Conservation (phyloP, 64 coral and sea anemone genomes). For the Montipora capricornis region DNA sequence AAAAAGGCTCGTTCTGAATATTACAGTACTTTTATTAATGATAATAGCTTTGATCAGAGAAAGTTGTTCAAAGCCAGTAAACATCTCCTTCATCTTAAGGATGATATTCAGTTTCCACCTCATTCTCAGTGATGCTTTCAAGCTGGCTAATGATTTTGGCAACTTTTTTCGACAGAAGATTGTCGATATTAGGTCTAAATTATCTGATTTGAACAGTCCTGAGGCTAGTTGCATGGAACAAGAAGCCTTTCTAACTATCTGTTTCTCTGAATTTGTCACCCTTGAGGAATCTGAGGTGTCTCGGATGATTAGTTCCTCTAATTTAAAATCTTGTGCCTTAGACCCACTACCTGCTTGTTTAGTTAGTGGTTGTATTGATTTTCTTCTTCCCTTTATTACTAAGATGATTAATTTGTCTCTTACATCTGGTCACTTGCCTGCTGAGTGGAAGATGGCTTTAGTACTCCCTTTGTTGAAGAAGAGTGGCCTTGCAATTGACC, state of each 20-base stretch:
- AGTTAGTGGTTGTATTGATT: conserved; percentile 1
- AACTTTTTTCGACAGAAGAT: too few relatives aligned
- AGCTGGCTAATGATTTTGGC: too few relatives aligned
- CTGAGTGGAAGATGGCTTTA: neutral
- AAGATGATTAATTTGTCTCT: conserved; percentile 8
- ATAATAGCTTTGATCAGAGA: too few relatives aligned
- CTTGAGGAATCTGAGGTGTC: conserved; percentile 30
- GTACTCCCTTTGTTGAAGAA: conserved; percentile 2
- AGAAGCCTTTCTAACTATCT: neutral
- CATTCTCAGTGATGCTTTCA: too few relatives aligned
- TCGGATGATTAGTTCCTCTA: conserved; percentile 19
- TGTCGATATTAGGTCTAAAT: too few relatives aligned
- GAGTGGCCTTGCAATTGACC: too few relatives aligned
- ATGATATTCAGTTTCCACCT: too few relatives aligned
- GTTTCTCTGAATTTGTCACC: conserved; percentile 24
- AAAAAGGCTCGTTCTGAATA: too few relatives aligned
- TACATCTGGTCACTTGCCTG: conserved; percentile 15
- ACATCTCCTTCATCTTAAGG: too few relatives aligned
- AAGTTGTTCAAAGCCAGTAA: too few relatives aligned
- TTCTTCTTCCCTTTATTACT: neutral
- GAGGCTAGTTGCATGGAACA: conserved; percentile 3
- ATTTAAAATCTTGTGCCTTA: neutral
- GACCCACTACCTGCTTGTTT: conserved; percentile 20
- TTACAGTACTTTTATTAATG: too few relatives aligned
- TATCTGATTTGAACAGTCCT: neutral